Evolutionary conservation across 2,888 invertebrate genomes (phyloP), one percentile per base, ranked within the genome.

Genomic region (Criorhina ranunculi): DNA sequence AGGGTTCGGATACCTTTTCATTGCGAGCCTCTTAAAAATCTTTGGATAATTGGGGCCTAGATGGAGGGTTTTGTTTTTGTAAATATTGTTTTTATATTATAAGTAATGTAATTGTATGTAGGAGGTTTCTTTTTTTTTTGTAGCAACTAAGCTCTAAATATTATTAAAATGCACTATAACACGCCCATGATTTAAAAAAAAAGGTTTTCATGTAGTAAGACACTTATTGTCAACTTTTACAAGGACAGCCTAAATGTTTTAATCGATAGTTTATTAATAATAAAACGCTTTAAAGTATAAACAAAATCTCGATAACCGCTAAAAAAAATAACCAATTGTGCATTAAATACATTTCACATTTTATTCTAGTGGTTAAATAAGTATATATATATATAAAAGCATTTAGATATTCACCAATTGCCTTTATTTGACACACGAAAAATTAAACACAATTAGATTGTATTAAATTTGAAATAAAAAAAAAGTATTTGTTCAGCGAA

Each of bases 331-430:
- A 57, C 73, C 78, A 83, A 42, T 42, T 51, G 83, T 83, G 83
- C 83, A 83, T 78, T 78, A 83, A 78, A 7, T 19, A 66, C 19
- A 60, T 53, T 42, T 75, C 59, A 66, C 80, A 46, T 40, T 42
- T 66, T 70, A 80, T 53, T 64, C 11, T 70, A 70, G 75, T 59
- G 40, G 85, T 80, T 85, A 59, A 64, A 66, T 40, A 33, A 49
- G 9, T 40, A 46, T 66, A 73, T 75, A 75, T 82, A 82, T 67
- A 86, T 69, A 67, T 62, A 42, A 67, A 57, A 82, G 69, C 72
- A 82, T 75, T 72, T 64, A 78, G 87, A 86, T 87, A 87, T 87
- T 87, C 86, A 87, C 87, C 86, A 86, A 88, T 87, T 88, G 88
- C 88, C 88, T 88, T 88, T 88, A 83, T 87, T 86, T 85, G 64